A percentile compares a stretch with the other conserved stretches of the same genome.
Evolutionary conservation across 2,888 invertebrate genomes (phyloP).

Genomic region (Acleris cristana): DNA sequence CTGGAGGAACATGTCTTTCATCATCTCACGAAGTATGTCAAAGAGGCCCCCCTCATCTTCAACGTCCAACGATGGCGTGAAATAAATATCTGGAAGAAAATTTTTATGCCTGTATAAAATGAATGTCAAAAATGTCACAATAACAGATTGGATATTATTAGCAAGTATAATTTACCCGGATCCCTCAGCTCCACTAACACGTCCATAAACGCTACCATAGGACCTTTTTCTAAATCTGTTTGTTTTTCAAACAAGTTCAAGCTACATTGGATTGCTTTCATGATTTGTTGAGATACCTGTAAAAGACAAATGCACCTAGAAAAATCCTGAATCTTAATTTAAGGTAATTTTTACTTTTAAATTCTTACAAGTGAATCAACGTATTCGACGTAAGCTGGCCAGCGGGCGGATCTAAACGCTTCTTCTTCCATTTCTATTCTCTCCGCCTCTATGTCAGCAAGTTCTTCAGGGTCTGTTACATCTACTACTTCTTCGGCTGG

Average conservation of each 20-base stretch:
- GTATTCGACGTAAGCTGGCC: slow-evolving; percentile 79
- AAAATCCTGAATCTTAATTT: background rate
- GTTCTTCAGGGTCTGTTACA: slow-evolving; percentile 66
- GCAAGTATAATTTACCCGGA: slow-evolving; percentile 72
- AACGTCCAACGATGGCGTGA: slow-evolving; percentile 88
- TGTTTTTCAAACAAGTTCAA: slow-evolving; percentile 84
- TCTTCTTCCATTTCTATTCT: slow-evolving; percentile 65
- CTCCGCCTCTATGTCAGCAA: slow-evolving; percentile 75
- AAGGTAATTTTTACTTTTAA: background rate
- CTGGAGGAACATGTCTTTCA: slow-evolving; percentile 91
- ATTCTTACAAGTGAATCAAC: slow-evolving; percentile 69
- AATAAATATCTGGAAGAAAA: slow-evolving; percentile 82
- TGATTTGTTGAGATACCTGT: slow-evolving; percentile 73
- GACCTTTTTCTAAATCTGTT: slow-evolving; percentile 82
- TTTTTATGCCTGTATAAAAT: background rate
- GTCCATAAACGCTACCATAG: slow-evolving; percentile 89
- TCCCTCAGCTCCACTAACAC: slow-evolving; percentile 89
- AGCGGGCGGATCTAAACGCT: slow-evolving; percentile 70
- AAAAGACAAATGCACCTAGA: too few relatives aligned
- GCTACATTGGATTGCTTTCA: slow-evolving; percentile 78
- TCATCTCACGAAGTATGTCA: slow-evolving; percentile 86
- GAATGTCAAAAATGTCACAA: background rate
- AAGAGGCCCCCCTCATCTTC: slow-evolving; percentile 87
- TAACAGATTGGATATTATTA: background rate
- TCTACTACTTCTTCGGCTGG: slow-evolving; percentile 71